These are phyloP conservation scores for Drosophila eohydei DNA, from an alignment of 2,888 invertebrate species.

Conservation along the genomic window DNA sequence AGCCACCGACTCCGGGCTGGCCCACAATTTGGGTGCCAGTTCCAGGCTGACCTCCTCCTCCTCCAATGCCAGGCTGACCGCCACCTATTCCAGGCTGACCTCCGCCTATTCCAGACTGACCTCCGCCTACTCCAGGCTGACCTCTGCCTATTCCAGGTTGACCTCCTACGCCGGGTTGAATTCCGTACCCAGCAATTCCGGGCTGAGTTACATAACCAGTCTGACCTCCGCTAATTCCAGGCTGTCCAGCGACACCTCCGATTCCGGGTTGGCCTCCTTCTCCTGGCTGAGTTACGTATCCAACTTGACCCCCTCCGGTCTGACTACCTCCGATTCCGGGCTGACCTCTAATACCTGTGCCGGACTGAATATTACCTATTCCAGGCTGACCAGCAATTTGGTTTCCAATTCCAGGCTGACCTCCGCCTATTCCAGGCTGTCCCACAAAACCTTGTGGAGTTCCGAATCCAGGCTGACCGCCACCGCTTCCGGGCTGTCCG, in stretches of 20 bases:
- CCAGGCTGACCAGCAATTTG: constrained; percentile 18
- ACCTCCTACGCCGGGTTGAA: not conserved
- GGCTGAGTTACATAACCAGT: constrained; percentile 25
- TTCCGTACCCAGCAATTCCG: not conserved
- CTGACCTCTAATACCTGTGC: not conserved
- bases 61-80: constrained; percentile 17
- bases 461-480: not conserved
- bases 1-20: not conserved
- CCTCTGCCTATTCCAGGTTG: not conserved
- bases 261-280: too few species aligned
- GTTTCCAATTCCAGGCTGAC: constrained; percentile 10
- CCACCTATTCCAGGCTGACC: constrained; percentile 10
- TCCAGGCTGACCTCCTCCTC: constrained; percentile 8
- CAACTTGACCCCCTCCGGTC: constrained; percentile 1
- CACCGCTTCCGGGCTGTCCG: not conserved
- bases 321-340: constrained; percentile 5
- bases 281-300: constrained; percentile 27
- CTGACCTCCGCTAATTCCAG: constrained; percentile 2
- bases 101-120: constrained; percentile 17
- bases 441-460: too few species aligned
- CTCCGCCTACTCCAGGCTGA: constrained; percentile 2
- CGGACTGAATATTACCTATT: not conserved
- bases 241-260: not conserved
- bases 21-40: not conserved
- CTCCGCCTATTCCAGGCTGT: not conserved